Evolutionary conservation across 2,888 invertebrate species (phyloP).

Genomic region (Caenorhabditis drosophilae): DNA sequence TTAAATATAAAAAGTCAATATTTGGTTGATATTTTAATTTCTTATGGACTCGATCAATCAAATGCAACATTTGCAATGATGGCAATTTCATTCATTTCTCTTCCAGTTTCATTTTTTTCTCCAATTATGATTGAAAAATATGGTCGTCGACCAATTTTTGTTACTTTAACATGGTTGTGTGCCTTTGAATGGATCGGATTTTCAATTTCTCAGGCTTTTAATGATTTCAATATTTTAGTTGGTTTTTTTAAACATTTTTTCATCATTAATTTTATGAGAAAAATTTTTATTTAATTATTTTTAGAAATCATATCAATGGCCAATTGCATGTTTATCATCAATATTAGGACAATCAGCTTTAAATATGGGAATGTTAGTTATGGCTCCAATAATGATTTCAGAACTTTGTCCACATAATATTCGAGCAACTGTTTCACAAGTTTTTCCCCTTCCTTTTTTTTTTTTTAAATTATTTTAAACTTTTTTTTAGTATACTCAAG

Average conservation of each 20-base stretch:
- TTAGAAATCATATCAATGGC: slow-evolving; percentile 9
- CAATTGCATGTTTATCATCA: slow-evolving; percentile 34
- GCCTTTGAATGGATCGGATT: slow-evolving; percentile 56
- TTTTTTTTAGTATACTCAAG: slow-evolving; percentile 53
- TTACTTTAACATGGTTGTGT: slow-evolving; percentile 50
- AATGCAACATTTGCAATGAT: slow-evolving; percentile 54
- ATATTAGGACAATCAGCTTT: slow-evolving; percentile 53
- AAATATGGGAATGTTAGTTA: slow-evolving; percentile 59
- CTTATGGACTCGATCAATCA: slow-evolving; percentile 54
- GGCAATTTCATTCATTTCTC: slow-evolving; percentile 43
- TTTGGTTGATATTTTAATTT: slow-evolving; percentile 52
- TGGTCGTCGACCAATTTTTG: slow-evolving; percentile 59
- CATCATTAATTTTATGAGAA: too few relatives aligned
- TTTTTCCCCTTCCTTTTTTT: not conserved
- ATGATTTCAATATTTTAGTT: slow-evolving; percentile 35
- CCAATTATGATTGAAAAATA: slow-evolving; percentile 56
- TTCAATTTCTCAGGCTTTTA: slow-evolving; percentile 46
- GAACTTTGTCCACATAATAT: slow-evolving; percentile 63
- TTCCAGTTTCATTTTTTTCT: slow-evolving; percentile 55
- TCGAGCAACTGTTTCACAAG: slow-evolving; percentile 50
- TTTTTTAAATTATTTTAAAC: not conserved
- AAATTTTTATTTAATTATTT: not conserved
- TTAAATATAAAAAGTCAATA: slow-evolving; percentile 64
- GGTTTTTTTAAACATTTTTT: too few relatives aligned
- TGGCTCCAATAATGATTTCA: slow-evolving; percentile 61